A percentile compares a stretch with the other conserved stretches of the same genome.
These are phyloP conservation scores for Misgurnus anguillicaudatus DNA, from an alignment of 2,113 vertebrate species.

Conservation along the genomic window DNA sequence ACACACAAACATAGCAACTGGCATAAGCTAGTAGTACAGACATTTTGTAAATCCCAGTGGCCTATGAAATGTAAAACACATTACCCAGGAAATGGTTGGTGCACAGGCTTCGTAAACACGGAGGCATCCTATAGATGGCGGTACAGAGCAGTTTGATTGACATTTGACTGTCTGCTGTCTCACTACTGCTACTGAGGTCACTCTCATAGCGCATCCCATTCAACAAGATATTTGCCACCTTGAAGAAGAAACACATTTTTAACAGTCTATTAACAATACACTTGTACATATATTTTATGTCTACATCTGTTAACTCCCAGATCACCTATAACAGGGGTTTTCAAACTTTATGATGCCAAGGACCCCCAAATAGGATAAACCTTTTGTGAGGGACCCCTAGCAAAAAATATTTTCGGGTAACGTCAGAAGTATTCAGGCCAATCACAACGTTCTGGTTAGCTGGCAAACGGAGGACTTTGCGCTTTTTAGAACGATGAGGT, in stretches of 20 bases:
- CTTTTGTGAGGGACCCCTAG: no score
- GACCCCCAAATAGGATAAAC: no score
- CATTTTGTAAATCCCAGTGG: neutral
- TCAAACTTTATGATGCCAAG: no score
- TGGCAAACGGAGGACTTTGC: no score
- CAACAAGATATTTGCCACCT: conserved; percentile 96
- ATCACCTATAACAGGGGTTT: no score
- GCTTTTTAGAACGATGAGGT: no score
- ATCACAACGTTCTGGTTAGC: no score
- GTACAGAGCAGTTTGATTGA: conserved; percentile 87
- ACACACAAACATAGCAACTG: no score
- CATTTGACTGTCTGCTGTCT: conserved; percentile 81
- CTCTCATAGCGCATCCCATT: conserved; percentile 95
- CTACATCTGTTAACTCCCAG: no score
- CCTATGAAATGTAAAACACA: conserved; percentile 19
- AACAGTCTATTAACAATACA: neutral
- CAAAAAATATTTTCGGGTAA: no score
- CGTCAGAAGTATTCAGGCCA: no score
- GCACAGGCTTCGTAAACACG: conserved; percentile 89
- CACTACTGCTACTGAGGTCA: conserved; percentile 79
- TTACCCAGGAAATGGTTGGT: conserved; percentile 98
- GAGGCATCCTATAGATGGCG: conserved; percentile 95
- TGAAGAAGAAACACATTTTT: conserved; percentile 26
- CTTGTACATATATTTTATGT: no score
- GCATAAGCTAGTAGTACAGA: neutral